These are phyloP conservation scores for Prietella phreatophila DNA, from an alignment of 2,113 vertebrate species.

Conservation along the genomic window DNA sequence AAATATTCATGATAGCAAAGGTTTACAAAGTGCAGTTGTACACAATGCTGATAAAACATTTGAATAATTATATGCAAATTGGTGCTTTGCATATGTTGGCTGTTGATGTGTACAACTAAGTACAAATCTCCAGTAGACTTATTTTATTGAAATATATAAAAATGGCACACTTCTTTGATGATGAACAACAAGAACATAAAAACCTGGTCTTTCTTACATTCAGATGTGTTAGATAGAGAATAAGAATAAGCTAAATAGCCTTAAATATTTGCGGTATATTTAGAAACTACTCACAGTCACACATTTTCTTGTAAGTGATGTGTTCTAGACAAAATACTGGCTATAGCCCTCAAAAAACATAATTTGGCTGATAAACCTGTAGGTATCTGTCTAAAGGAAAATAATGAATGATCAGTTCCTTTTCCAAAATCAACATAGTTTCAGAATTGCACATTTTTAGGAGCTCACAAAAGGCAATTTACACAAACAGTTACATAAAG, in stretches of 20 bases:
- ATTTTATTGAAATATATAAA: background rate
- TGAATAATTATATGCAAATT: background rate
- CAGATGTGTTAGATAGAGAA: background rate
- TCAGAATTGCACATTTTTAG: background rate
- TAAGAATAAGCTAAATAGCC: background rate
- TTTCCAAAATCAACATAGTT: background rate
- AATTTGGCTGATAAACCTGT: background rate
- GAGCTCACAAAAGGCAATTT: background rate
- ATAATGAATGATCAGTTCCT: background rate
- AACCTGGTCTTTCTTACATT: background rate
- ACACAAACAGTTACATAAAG: background rate
- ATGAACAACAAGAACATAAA: conserved; percentile 1
- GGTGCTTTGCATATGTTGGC: background rate
- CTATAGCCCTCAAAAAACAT: background rate
- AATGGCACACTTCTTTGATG: background rate
- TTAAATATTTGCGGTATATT: background rate
- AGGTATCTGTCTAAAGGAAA: background rate
- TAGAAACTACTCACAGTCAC: background rate
- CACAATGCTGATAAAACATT: background rate
- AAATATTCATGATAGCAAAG: background rate
- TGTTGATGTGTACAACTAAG: background rate
- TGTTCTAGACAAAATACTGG: background rate
- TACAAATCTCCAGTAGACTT: background rate
- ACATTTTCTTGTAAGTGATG: background rate
- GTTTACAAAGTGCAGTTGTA: background rate